A percentile compares a stretch with the other conserved stretches of the same genome.
Evolutionary conservation across 1,140 invertebrate genomes (phyloP).

Genomic region (Solenopsis invicta): DNA sequence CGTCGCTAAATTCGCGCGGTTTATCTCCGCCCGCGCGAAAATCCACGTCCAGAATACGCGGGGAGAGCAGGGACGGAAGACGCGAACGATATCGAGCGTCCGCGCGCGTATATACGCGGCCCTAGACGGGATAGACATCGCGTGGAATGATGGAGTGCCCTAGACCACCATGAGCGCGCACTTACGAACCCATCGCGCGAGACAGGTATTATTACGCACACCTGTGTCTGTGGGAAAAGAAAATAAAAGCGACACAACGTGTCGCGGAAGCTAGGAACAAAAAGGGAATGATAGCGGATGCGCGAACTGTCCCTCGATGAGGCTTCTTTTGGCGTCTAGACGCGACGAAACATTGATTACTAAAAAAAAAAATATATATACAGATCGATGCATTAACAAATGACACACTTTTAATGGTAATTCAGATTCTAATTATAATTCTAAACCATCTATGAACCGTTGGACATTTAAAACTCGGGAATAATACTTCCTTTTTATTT

Average conservation of each 20-base stretch:
- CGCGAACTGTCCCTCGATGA: neutral
- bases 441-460: neutral
- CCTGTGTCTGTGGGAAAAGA: constrained; percentile 54
- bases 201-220: constrained; percentile 67
- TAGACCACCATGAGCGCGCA: constrained; percentile 64
- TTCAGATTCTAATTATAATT: neutral
- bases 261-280: neutral
- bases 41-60: neutral
- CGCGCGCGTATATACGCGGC: neutral
- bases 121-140: constrained; percentile 71
- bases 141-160: constrained; percentile 72
- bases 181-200: constrained; percentile 34
- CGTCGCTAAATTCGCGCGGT: constrained; percentile 39
- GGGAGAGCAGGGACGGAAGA: neutral
- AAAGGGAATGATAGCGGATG: constrained; percentile 12
- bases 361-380: neutral
- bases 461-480: no score
- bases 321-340: constrained; percentile 3
- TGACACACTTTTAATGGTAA: neutral
- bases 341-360: neutral
- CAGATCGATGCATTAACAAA: neutral
- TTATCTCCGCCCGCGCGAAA: constrained; percentile 42
- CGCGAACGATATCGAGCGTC: constrained; percentile 4
- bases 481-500: no score
- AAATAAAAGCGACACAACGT: neutral